phyloP scores from a whole-genome alignment of 2,797 vertebrate species.

The Acipenser ruthenus region DNA sequence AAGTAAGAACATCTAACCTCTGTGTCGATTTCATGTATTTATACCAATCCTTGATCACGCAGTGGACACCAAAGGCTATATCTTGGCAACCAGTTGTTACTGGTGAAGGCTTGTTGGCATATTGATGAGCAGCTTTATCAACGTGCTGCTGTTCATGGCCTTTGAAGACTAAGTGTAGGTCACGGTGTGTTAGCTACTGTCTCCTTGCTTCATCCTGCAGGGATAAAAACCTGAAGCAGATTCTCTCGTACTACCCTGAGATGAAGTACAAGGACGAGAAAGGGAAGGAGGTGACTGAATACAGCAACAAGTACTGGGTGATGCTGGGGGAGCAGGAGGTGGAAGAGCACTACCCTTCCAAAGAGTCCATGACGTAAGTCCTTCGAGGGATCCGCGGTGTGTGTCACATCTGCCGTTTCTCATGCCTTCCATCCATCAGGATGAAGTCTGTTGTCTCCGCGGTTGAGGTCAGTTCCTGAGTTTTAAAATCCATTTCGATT shows the following conservation, averaged over 20 bases:
- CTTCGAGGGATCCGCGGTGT: too few species aligned
- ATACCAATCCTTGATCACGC: neutral
- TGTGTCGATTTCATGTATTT: neutral
- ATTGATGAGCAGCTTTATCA: too few species aligned
- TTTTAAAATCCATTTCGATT: too few species aligned
- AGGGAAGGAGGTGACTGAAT: conserved; percentile 81
- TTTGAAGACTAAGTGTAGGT: neutral
- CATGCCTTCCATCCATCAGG: too few species aligned
- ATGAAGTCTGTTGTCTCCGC: too few species aligned
- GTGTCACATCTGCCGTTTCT: too few species aligned
- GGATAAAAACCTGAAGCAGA: conserved; percentile 67
- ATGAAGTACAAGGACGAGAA: conserved; percentile 68
- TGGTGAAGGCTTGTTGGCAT: too few species aligned
- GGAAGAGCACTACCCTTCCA: conserved; percentile 56
- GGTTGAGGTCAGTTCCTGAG: too few species aligned
- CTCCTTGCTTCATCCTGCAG: conserved; percentile 30
- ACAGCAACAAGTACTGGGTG: conserved; percentile 92
- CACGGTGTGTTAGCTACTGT: neutral
- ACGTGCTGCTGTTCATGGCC: too few species aligned
- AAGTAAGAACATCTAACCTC: conserved; percentile 55
- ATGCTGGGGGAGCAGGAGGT: conserved; percentile 78
- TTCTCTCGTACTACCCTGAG: conserved; percentile 77
- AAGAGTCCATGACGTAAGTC: conserved; percentile 76
- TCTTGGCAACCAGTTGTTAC: too few species aligned
- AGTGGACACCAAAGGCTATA: too few species aligned